Conservation (phyloP, 2,113 vertebrate species). For the Tachysurus fulvidraco region DNA sequence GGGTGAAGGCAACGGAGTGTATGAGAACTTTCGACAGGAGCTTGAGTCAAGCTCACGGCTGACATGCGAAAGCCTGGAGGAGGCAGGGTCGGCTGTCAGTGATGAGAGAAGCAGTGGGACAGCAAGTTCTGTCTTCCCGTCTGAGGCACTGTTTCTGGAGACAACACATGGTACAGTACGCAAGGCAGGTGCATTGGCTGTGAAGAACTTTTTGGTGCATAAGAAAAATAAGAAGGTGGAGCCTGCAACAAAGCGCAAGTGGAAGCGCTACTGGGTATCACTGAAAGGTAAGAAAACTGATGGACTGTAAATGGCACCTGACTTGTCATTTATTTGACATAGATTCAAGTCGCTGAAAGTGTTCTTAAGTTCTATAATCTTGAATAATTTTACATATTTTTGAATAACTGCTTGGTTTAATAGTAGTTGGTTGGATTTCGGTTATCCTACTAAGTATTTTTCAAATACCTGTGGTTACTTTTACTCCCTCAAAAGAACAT, state of each 20-base stretch:
- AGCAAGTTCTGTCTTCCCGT: constrained; percentile 88
- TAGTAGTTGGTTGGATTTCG: neutral
- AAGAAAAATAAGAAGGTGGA: constrained; percentile 98
- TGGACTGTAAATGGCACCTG: constrained; percentile 1
- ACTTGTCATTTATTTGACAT: neutral
- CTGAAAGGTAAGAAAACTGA: constrained; percentile 81
- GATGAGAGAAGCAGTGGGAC: constrained; percentile 92
- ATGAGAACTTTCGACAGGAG: constrained; percentile 94
- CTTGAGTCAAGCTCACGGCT: constrained; percentile 83
- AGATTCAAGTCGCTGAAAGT: neutral
- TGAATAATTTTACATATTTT: neutral
- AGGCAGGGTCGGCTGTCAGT: constrained; percentile 87
- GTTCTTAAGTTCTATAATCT: neutral
- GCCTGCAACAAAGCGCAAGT: constrained; percentile 87
- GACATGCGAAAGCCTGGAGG: constrained; percentile 80
- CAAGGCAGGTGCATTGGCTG: constrained; percentile 88
- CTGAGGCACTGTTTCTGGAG: constrained; percentile 80
- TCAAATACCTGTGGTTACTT: neutral
- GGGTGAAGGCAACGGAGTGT: constrained; percentile 82
- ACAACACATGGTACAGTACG: constrained; percentile 82
- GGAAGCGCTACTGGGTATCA: constrained; percentile 98
- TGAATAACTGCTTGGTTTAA: neutral
- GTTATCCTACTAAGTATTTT: neutral
- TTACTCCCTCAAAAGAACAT: neutral
- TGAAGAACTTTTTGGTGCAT: constrained; percentile 95